Evolutionary conservation across 1,140 invertebrate genomes (phyloP).

Genomic region (Anoplolepis gracilipes): DNA sequence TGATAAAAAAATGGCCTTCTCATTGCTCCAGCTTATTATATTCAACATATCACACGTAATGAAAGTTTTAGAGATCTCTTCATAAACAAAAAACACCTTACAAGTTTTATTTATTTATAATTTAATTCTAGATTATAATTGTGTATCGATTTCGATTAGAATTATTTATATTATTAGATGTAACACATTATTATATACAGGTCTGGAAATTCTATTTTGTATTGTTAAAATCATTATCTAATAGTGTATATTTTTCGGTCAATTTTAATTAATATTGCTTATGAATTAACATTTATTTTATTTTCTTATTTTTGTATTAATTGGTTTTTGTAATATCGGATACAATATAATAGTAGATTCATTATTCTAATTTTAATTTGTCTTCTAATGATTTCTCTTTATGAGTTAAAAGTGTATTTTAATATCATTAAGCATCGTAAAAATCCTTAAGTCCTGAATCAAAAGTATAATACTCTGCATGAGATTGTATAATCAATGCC

Average conservation of each 20-base stretch:
- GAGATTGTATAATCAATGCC: not conserved
- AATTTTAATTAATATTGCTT: slow-evolving; percentile 12
- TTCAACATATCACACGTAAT: not conserved
- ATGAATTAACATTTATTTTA: not conserved
- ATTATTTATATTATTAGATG: not conserved
- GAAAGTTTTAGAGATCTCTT: not conserved
- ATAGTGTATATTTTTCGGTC: not conserved
- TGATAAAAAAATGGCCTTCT: slow-evolving; percentile 52
- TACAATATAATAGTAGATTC: not conserved
- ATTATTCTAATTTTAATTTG: not conserved
- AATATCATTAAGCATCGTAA: not conserved
- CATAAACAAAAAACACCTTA: not conserved
- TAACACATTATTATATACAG: not conserved
- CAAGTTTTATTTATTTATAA: not conserved
- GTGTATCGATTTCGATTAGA: not conserved
- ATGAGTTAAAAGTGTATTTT: not conserved
- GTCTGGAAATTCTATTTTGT: not conserved
- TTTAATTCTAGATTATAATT: not conserved
- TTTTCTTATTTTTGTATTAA: not conserved
- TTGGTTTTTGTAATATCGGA: not conserved
- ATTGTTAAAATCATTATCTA: not conserved
- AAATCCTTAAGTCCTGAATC: not conserved
- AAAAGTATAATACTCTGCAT: not conserved
- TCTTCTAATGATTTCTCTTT: not conserved
- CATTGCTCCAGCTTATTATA: slow-evolving; percentile 19